Percentiles rank a stretch among this genome's conserved stretches.
Evolutionary conservation across 1,140 invertebrate species (phyloP).

Genomic region (Drosophila melanogaster): DNA sequence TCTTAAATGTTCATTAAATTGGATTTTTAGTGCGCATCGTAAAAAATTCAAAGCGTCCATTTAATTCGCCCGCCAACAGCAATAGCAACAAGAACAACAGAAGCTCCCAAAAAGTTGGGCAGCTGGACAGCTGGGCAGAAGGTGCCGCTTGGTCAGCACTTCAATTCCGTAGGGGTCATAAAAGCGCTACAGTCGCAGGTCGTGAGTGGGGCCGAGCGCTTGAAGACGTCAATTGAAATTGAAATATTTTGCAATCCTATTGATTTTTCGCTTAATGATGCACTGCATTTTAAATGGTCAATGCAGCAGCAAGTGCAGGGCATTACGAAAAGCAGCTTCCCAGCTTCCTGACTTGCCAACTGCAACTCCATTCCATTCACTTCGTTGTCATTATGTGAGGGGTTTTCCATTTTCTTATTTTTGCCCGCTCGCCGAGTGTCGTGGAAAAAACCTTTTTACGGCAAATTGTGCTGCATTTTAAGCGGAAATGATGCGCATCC

Average conservation of each 20-base stretch:
- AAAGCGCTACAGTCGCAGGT: slow-evolving; percentile 51
- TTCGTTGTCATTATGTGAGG: slow-evolving; percentile 61
- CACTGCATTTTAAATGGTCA: slow-evolving; percentile 68
- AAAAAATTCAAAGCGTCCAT: slow-evolving; percentile 83
- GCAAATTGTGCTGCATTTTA: slow-evolving; percentile 81
- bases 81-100: slow-evolving; percentile 52
- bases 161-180: slow-evolving; percentile 61
- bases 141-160: slow-evolving; percentile 58
- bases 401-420: slow-evolving; percentile 15
- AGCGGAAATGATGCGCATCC: slow-evolving; percentile 80
- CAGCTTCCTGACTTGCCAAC: neutral
- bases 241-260: slow-evolving; percentile 77
- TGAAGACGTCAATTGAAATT: slow-evolving; percentile 61
- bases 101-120: slow-evolving; percentile 23
- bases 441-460: slow-evolving; percentile 72
- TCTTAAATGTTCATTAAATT: slow-evolving; percentile 84
- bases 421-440: slow-evolving; percentile 13
- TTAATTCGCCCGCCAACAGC: slow-evolving; percentile 74
- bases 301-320: slow-evolving; percentile 52
- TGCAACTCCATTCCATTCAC: slow-evolving; percentile 4
- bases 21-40: slow-evolving; percentile 84
- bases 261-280: slow-evolving; percentile 77
- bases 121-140: slow-evolving; percentile 30
- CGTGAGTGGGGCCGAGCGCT: slow-evolving; percentile 21
- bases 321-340: slow-evolving; percentile 6